Base-by-base conservation (phyloP, 2,113 vertebrate species). In the Andinoacara biseriatus region DNA sequence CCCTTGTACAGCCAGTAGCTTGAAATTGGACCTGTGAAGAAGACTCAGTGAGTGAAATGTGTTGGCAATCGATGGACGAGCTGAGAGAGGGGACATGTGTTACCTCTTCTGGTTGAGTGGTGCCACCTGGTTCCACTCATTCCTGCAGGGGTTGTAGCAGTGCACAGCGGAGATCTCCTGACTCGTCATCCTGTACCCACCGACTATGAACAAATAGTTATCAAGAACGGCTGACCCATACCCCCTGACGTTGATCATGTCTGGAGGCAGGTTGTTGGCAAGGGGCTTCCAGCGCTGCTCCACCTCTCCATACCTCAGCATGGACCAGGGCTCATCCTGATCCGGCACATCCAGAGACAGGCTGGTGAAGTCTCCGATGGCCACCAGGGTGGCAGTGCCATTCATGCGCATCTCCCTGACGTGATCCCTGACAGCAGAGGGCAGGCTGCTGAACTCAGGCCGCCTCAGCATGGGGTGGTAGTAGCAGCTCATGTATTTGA, bases 91-190 rank as follows among this genome's bases (percentile, higher is more conserved):
- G 10, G 18, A 22, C 2, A 7, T 5, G 2, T 3, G 17, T 57
- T 22, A 99, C 98, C 98, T 97, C 92, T 99, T 99, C 93, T 99
- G 98, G 95, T 99, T 99, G 94, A 99, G 96, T 0, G 97, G 96
- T 1, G 98, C 96, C 87, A 97, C 93, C 74, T 96, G 97, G 84
- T 94, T 96, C 98, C 98, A 99, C 78, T 97, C 97, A 0, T 98
- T 97, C 76, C 95, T 95, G 86, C 96, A 96, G 67, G 98, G 98
- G 90, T 99, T 99, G 95, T 99, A 99, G 81, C 97, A 98, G 58
- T 98, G 98, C 5, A 97, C 96, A 0, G 97, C 98, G 0, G 97
- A 96, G 60, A 99, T 98, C 93, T 99, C 98, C 92, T 98, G 98
- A 86, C 96, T 98, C 1, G 96, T 97, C 94, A 96, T 95, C 90